Evolutionary conservation across 2,888 invertebrate species (phyloP), one percentile per base, ranked within the genome.

Genomic region (Seira musarum): DNA sequence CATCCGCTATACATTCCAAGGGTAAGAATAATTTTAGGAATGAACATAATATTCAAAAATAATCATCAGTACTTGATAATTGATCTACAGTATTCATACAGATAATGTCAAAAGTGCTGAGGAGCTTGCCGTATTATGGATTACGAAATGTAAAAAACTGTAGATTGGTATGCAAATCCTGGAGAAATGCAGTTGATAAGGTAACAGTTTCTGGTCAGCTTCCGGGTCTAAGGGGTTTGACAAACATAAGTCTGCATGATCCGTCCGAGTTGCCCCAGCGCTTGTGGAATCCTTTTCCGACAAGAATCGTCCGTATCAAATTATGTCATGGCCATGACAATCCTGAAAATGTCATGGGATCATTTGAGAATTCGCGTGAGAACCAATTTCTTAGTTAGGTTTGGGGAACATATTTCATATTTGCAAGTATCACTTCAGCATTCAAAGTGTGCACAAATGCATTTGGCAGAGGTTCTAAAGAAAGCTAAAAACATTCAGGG

Each of bases 221-320:
- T 30, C 30, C 30, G 0, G 2, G 49, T 1, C 35, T 78, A 19
- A 71, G 49, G 2, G 78, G 66, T 21, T 40, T 71, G 1, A 71
- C 78, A 0, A 30, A 57, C 57, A 0, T 78, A 2, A 25, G 71
- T 6, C 5, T 46, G 10, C 22, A 19, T 10, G 22, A 61, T 40
- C 15, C 21, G 13, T n/a, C 13, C 3, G 63, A 75, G 0, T 2
- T 49, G 0, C 46, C 71, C 10, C 8, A 13, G 0, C 30, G 35
- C 15, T 25, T 13, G 0, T 71, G 71, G 71, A 78, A 78, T 57
- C 78, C 78, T 3, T 78, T 78, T 61, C 78, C 78, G 1, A 61
- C 78, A 2, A 49, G 78, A 72, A 78, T 78, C 17, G 49, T 78
- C 8, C 35, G 53, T 40, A 15, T 71, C 8, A 57, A 78, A 60